Evolutionary conservation across 2,888 invertebrate genomes (phyloP).

Genomic region (Nycteola revayana): DNA sequence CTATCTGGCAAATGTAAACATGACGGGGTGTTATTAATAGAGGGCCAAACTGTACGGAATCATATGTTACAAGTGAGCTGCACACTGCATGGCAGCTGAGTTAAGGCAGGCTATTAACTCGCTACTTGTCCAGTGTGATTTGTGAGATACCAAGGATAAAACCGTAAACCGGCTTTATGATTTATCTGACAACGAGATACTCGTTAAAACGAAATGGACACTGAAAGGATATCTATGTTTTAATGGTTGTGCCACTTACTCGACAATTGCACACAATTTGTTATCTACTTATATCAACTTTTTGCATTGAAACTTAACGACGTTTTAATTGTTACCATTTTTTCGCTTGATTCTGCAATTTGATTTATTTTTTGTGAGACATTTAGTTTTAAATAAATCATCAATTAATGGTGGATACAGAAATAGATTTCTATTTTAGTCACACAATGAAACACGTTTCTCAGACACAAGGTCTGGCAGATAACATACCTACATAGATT

Average conservation of each 20-base stretch:
- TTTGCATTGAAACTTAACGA: slow-evolving; percentile 15
- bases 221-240: slow-evolving; percentile 19
- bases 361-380: too few species aligned
- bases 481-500: too few species aligned
- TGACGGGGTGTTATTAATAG: slow-evolving; percentile 62
- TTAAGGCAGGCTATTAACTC: slow-evolving; percentile 35
- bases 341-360: too few species aligned
- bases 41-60: slow-evolving; percentile 49
- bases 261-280: slow-evolving; percentile 14
- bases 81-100: slow-evolving; percentile 28
- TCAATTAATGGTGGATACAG: too few species aligned
- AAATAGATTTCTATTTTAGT: too few species aligned
- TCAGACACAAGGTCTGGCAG: too few species aligned
- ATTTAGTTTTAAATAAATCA: too few species aligned
- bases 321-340: slow-evolving; percentile 13
- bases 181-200: slow-evolving; percentile 23
- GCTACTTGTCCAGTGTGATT: slow-evolving; percentile 27
- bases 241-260: slow-evolving; percentile 21
- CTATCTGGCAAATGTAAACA: slow-evolving; percentile 67
- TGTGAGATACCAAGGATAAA: slow-evolving; percentile 25
- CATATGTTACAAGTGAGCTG: slow-evolving; percentile 45
- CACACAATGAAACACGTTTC: too few species aligned
- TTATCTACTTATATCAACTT: slow-evolving; percentile 7
- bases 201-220: slow-evolving; percentile 24
- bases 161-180: slow-evolving; percentile 31